phyloP scores from a whole-genome alignment of 2,888 invertebrate genomes.

The Heliconius hortense region DNA sequence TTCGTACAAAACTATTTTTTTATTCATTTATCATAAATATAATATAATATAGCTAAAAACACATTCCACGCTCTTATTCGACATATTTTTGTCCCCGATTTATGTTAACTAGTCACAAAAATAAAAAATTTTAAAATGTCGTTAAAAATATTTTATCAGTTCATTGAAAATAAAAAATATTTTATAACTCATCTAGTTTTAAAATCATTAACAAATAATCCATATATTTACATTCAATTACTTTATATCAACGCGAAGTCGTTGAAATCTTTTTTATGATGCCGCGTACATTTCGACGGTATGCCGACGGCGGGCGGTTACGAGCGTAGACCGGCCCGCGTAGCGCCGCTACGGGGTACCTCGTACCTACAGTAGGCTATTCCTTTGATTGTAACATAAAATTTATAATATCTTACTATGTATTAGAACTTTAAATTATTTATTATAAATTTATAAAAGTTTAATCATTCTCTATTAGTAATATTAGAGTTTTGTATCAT shows the following conservation, averaged over 20 bases:
- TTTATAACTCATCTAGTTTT: not conserved
- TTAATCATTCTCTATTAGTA: no score
- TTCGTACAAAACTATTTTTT: no score
- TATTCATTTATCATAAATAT: not conserved
- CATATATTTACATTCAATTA: not conserved
- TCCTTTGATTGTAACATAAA: not conserved
- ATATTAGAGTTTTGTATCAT: no score
- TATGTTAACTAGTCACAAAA: not conserved
- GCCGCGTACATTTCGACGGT: conserved; percentile 6
- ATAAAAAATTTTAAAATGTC: no score
- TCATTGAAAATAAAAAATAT: not conserved
- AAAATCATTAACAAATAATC: not conserved
- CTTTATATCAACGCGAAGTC: not conserved
- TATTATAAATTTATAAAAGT: no score
- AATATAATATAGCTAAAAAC: no score
- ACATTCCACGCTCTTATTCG: not conserved
- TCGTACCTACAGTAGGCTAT: not conserved
- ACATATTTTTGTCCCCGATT: not conserved
- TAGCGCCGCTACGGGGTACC: conserved; percentile 3
- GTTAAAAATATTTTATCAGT: no score
- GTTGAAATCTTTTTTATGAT: conserved; percentile 31
- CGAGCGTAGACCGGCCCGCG: conserved; percentile 14
- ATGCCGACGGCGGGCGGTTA: conserved; percentile 31
- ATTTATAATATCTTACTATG: not conserved
- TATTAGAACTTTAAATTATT: not conserved